Conservation (phyloP, 1,140 invertebrate genomes). For the Spodoptera litura region DNA sequence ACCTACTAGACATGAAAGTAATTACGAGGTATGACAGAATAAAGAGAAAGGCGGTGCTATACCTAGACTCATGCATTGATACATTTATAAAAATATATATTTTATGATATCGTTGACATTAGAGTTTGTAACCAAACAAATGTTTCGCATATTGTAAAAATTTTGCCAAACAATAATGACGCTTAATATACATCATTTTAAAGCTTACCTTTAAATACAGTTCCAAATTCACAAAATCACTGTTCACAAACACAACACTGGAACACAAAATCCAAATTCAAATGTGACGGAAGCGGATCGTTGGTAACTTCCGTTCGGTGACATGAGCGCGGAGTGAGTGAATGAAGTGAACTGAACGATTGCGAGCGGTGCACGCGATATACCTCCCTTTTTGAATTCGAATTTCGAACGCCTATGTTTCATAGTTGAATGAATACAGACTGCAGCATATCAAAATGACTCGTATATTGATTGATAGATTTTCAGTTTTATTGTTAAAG, state of each 20-base stretch:
- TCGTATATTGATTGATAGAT: no score
- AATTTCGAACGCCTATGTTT: slow-evolving; percentile 1
- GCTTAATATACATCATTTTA: no score
- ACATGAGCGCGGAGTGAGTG: slow-evolving; percentile 6
- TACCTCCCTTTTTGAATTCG: slow-evolving; percentile 23
- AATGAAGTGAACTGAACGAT: slow-evolving; percentile 18
- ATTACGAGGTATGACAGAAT: neutral
- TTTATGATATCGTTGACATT: neutral
- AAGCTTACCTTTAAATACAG: neutral
- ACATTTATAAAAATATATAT: neutral
- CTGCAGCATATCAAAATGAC: no score
- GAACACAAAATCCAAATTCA: slow-evolving; percentile 19
- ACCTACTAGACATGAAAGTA: neutral
- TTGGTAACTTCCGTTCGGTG: slow-evolving; percentile 24
- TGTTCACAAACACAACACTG: slow-evolving; percentile 1
- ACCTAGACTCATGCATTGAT: slow-evolving; percentile 11
- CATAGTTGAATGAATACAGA: neutral
- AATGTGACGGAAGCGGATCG: slow-evolving; percentile 33
- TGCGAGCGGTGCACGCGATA: neutral
- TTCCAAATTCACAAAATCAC: slow-evolving; percentile 3
- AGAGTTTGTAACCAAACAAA: no score
- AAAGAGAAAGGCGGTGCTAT: neutral
- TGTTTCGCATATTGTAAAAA: no score
- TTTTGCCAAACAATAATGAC: no score
- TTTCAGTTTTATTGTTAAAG: no score